Conservation (phyloP, 2,797 vertebrate species). For the Poeciliopsis turneri region DNA sequence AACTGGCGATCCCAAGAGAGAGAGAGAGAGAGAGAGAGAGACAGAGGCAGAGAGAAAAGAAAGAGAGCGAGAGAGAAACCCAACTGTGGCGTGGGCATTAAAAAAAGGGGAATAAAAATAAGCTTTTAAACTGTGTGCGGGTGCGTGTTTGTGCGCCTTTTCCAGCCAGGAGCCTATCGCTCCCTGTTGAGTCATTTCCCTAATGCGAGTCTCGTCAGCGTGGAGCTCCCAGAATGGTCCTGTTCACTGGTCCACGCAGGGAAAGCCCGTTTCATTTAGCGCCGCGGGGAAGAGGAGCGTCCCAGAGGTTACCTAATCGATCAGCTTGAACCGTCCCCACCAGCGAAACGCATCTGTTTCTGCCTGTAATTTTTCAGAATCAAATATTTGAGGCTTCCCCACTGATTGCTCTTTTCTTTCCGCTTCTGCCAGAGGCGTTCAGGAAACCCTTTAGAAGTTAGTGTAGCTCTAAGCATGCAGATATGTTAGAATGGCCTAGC, state of each 20-base stretch:
- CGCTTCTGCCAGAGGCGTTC: not conserved
- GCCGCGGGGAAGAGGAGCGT: not conserved
- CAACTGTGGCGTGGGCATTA: not conserved
- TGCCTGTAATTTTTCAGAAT: not conserved
- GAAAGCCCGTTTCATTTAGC: slow-evolving; percentile 52
- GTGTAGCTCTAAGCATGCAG: not conserved
- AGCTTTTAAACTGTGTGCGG: slow-evolving; percentile 4
- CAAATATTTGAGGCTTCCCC: slow-evolving; percentile 14
- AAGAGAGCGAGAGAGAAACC: no score
- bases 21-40: no score
- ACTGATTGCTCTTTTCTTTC: slow-evolving; percentile 31
- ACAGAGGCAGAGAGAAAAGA: no score
- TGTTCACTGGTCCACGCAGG: slow-evolving; percentile 42
- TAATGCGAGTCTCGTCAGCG: slow-evolving; percentile 48
- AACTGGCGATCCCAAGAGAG: slow-evolving; percentile 7
- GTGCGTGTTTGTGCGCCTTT: not conserved
- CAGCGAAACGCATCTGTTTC: slow-evolving; percentile 25
- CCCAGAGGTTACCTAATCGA: slow-evolving; percentile 51
- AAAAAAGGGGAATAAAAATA: no score
- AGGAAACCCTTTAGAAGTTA: no score
- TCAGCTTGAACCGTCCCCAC: slow-evolving; percentile 44
- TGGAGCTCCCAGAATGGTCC: slow-evolving; percentile 40
- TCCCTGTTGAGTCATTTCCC: slow-evolving; percentile 40
- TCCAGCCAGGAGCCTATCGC: slow-evolving; percentile 6
- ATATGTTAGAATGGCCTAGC: not conserved